Evolutionary conservation across 2,797 vertebrate genomes (phyloP).

Genomic region (Arrhamphus sclerolepis): DNA sequence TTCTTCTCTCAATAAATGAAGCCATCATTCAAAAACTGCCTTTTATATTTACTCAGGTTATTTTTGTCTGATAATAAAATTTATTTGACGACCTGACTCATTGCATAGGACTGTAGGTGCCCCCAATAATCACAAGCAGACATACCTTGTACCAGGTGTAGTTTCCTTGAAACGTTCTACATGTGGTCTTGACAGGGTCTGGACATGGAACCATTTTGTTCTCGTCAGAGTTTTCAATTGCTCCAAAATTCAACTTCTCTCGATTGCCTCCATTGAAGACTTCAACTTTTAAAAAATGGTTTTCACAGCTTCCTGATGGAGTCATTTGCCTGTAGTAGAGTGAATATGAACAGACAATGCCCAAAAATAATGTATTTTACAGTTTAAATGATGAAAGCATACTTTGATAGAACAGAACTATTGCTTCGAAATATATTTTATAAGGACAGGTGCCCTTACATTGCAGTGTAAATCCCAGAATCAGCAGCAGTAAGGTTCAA

Average conservation of each 20-base stretch:
- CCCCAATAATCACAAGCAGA: neutral
- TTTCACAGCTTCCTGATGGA: fast-evolving
- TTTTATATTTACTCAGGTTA: too few species aligned
- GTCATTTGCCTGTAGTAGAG: conserved; percentile 11
- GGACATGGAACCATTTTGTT: conserved; percentile 9
- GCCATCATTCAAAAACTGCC: too few species aligned
- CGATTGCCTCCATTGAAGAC: conserved; percentile 19
- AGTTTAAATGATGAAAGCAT: too few species aligned
- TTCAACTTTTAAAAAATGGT: fast-evolving
- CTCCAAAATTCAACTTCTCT: fast-evolving
- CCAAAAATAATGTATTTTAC: too few species aligned
- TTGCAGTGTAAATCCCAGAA: conserved; percentile 41
- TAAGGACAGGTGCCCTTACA: conserved; percentile 33
- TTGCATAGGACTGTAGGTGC: neutral
- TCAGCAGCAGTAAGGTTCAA: conserved; percentile 25
- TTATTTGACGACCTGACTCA: too few species aligned
- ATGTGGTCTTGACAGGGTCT: fast-evolving
- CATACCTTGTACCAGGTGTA: conserved; percentile 74
- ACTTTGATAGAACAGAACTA: too few species aligned
- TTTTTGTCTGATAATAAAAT: too few species aligned
- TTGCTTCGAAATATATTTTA: too few species aligned
- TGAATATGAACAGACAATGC: neutral
- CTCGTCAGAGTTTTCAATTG: fast-evolving
- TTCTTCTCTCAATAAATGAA: too few species aligned
- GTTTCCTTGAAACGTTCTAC: fast-evolving